These are phyloP conservation scores for Melinaea marsaeus DNA, from an alignment of 2,888 invertebrate species.

Conservation along the genomic window DNA sequence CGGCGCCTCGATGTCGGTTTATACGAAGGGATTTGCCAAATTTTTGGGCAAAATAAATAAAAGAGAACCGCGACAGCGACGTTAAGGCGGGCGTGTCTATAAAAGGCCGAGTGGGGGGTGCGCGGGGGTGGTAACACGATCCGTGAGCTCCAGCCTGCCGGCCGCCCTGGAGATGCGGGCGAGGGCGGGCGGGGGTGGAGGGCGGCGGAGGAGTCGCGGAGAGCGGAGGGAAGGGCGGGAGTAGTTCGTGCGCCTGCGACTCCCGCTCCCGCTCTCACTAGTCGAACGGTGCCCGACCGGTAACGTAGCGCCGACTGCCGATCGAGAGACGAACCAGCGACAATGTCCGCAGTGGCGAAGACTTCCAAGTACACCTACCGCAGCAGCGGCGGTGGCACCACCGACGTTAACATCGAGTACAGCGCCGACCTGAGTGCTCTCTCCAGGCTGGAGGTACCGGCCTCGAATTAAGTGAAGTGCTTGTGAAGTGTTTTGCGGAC, in stretches of 20 bases:
- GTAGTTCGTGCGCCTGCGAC: slow-evolving; percentile 57
- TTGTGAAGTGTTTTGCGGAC: slow-evolving; percentile 71
- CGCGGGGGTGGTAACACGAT: slow-evolving; percentile 78
- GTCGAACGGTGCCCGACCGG: slow-evolving; percentile 79
- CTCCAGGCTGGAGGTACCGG: slow-evolving; percentile 95
- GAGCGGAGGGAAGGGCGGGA: slow-evolving; percentile 37
- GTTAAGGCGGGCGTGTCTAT: slow-evolving; percentile 73
- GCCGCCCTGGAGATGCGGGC: slow-evolving; percentile 65
- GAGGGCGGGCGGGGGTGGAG: slow-evolving; percentile 34
- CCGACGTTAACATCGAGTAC: slow-evolving; percentile 97
- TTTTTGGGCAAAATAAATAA: slow-evolving; percentile 76
- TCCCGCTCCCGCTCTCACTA: slow-evolving; percentile 73
- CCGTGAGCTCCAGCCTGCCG: slow-evolving; percentile 75
- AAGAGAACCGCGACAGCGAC: slow-evolving; percentile 60
- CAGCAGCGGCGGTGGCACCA: slow-evolving; percentile 88
- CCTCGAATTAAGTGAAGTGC: slow-evolving; percentile 65
- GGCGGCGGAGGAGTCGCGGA: slow-evolving; percentile 28
- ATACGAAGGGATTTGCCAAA: slow-evolving; percentile 63
- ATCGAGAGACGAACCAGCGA: slow-evolving; percentile 78
- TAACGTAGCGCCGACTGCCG: slow-evolving; percentile 78
- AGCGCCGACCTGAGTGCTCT: slow-evolving; percentile 95
- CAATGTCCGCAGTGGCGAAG: slow-evolving; percentile 87
- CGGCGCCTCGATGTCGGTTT: slow-evolving; percentile 20
- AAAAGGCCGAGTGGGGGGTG: slow-evolving; percentile 77
- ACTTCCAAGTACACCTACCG: slow-evolving; percentile 95